Percentiles rank a stretch among this genome's conserved stretches.
Evolutionary conservation across 2,113 vertebrate genomes (phyloP).

Genomic region (Apteryx owenii): DNA sequence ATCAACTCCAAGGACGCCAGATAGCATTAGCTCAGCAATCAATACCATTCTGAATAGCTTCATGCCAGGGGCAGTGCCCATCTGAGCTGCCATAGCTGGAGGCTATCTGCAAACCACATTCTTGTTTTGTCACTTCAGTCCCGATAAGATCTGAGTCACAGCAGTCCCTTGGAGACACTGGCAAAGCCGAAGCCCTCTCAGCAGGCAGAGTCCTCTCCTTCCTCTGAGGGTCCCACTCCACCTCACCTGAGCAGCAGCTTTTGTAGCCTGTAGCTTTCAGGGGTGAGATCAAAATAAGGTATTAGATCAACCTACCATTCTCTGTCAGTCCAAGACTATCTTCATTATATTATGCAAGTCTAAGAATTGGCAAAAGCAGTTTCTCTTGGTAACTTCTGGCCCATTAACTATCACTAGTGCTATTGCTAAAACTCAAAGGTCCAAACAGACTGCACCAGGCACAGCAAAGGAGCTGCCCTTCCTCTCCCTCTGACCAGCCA

Average conservation of each 20-base stretch:
- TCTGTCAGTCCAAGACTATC: background rate
- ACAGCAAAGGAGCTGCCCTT: background rate
- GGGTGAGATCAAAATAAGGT: background rate
- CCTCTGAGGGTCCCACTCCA: background rate
- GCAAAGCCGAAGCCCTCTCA: background rate
- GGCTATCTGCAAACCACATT: background rate
- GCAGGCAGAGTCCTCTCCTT: background rate
- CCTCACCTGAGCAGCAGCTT: background rate
- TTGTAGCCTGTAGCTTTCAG: background rate
- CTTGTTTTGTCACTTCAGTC: background rate
- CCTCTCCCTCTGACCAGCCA: background rate
- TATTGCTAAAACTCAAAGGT: background rate
- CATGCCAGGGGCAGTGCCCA: background rate
- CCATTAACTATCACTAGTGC: background rate
- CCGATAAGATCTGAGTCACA: background rate
- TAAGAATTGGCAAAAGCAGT: background rate
- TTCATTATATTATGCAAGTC: background rate
- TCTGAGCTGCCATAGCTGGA: background rate
- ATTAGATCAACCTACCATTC: background rate
- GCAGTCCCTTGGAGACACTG: background rate
- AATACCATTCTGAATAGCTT: accelerated
- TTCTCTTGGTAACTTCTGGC: background rate
- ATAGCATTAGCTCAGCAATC: background rate
- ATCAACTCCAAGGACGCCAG: background rate
- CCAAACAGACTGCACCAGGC: background rate